A percentile compares a stretch with the other conserved stretches of the same genome.
Conservation (phyloP, 2,113 vertebrate genomes). For the Emydocephalus ijimae region DNA sequence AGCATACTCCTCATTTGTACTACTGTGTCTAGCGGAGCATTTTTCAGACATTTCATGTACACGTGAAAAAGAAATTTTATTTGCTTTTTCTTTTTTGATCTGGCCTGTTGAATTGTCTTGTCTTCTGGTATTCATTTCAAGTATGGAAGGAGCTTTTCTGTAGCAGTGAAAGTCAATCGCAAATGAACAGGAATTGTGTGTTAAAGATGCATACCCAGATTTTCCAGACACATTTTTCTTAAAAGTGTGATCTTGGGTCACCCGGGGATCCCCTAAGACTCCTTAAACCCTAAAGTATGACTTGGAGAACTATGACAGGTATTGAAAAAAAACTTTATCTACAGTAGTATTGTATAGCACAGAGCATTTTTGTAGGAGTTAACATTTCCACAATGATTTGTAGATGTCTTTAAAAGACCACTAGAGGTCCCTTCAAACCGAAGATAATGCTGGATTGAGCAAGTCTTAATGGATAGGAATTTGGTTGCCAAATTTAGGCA, state of each 20-base stretch:
- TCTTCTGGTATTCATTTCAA: background rate
- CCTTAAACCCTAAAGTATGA: background rate
- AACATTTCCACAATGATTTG: background rate
- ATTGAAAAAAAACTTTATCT: background rate
- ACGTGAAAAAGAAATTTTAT: background rate
- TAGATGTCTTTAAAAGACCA: background rate
- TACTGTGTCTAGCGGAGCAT: background rate
- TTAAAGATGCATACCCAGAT: background rate
- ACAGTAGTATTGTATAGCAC: background rate
- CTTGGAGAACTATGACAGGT: background rate
- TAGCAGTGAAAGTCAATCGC: background rate
- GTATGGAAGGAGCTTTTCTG: background rate
- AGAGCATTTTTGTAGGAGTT: background rate
- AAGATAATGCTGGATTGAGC: background rate
- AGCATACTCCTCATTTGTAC: no score
- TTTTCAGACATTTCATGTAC: background rate
- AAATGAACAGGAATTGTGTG: background rate
- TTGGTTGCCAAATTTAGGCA: background rate
- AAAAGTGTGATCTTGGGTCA: background rate
- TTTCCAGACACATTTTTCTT: background rate
- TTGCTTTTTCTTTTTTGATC: background rate
- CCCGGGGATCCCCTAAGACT: background rate
- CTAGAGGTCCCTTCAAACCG: constrained; percentile 14
- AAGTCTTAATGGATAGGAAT: background rate
- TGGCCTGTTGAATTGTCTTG: background rate